phyloP scores from a whole-genome alignment of 2,797 vertebrate genomes.

The Hephaestus fuliginosus region DNA sequence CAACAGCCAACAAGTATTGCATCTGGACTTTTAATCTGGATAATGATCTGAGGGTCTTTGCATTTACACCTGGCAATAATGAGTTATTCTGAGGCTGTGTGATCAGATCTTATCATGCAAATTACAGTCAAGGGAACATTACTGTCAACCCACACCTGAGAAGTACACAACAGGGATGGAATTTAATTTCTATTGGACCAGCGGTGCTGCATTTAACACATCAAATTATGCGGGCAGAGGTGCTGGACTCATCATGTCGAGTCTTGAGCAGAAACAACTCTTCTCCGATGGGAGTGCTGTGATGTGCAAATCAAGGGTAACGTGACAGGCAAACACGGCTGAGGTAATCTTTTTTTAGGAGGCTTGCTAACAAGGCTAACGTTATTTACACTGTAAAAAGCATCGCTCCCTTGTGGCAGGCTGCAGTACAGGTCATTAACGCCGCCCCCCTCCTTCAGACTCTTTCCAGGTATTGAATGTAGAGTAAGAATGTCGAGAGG shows the following conservation, averaged over 20 bases:
- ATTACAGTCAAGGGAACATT: not conserved
- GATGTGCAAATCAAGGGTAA: not conserved
- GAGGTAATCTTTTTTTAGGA: too few relatives aligned
- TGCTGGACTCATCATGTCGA: not conserved
- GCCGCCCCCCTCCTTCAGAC: too few relatives aligned
- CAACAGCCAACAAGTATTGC: not conserved
- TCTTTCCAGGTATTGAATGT: too few relatives aligned
- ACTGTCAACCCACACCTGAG: too few relatives aligned
- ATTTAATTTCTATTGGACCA: not conserved
- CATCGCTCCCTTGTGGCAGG: too few relatives aligned
- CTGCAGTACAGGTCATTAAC: too few relatives aligned
- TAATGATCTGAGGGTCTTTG: not conserved
- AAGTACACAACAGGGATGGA: not conserved
- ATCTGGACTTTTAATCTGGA: not conserved
- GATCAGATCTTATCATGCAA: not conserved
- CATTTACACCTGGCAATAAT: not conserved
- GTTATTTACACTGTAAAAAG: too few relatives aligned
- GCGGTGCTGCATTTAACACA: not conserved
- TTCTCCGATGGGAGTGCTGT: not conserved
- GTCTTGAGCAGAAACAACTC: not conserved
- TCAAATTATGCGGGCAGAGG: not conserved
- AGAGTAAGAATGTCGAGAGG: too few relatives aligned
- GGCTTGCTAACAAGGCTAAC: too few relatives aligned
- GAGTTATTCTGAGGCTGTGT: not conserved
- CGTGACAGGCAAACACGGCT: not conserved